These are phyloP conservation scores for Cotesia glomerata DNA, from an alignment of 1,140 invertebrate genomes.

Conservation along the genomic window DNA sequence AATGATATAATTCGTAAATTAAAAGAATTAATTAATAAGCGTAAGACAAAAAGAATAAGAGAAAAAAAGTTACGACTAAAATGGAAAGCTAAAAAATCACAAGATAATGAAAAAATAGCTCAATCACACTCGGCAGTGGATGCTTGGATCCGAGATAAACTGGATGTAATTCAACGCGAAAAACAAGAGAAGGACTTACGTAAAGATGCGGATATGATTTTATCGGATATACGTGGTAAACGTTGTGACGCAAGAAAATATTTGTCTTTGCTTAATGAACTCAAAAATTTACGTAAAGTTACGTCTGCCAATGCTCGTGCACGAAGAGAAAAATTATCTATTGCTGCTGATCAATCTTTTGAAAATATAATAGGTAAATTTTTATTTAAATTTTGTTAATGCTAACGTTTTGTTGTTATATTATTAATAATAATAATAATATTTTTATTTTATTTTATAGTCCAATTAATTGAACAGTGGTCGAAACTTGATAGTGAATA, in stretches of 20 bases:
- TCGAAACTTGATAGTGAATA: constrained; percentile 52
- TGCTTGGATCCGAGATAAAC: constrained; percentile 68
- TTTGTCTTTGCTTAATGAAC: constrained; percentile 67
- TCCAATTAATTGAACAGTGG: constrained; percentile 54
- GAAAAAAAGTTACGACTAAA: constrained; percentile 60
- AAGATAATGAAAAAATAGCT: constrained; percentile 51
- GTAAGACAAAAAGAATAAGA: constrained; percentile 66
- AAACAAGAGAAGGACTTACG: constrained; percentile 73
- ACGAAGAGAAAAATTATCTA: constrained; percentile 66
- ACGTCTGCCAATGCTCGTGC: constrained; percentile 68
- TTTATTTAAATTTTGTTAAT: constrained; percentile 1
- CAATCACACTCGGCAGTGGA: constrained; percentile 63
- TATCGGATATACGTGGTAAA: constrained; percentile 73
- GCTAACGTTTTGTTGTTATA: constrained; percentile 4
- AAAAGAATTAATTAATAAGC: constrained; percentile 61
- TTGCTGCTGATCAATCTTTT: constrained; percentile 55
- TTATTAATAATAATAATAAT: constrained; percentile 20
- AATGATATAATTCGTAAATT: constrained; percentile 56
- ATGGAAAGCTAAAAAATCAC: constrained; percentile 57
- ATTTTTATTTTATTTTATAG: constrained; percentile 38
- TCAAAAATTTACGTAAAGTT: constrained; percentile 69
- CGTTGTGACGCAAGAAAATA: constrained; percentile 72
- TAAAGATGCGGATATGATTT: constrained; percentile 71
- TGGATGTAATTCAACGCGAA: constrained; percentile 68
- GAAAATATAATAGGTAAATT: constrained; percentile 53